A percentile compares a stretch with the other conserved stretches of the same genome.
phyloP scores from a whole-genome alignment of 2,888 invertebrate species.

The Eristalinus sepulchralis region DNA sequence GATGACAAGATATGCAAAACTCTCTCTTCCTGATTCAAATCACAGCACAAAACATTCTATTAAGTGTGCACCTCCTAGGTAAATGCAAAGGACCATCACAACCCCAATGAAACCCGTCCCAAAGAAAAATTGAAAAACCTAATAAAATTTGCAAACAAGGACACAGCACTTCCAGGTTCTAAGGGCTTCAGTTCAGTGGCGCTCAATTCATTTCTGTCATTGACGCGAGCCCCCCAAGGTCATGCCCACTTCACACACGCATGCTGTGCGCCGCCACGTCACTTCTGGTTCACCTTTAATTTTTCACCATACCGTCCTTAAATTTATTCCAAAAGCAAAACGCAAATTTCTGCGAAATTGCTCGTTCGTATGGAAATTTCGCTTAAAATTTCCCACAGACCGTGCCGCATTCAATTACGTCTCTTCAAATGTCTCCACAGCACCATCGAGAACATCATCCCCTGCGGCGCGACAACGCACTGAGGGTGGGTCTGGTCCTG shows the following conservation, averaged over 20 bases:
- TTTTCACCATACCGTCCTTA: not conserved
- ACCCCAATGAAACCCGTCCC: not conserved
- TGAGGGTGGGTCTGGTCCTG: not conserved
- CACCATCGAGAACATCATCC: not conserved
- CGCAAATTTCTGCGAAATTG: slow-evolving; percentile 14
- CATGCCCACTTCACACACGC: not conserved
- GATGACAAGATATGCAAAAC: too few species aligned
- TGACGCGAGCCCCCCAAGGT: not conserved
- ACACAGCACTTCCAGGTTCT: not conserved
- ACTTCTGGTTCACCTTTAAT: slow-evolving; percentile 1
- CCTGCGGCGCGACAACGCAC: not conserved
- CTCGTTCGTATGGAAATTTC: slow-evolving; percentile 21
- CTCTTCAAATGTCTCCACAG: not conserved
- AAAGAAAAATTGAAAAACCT: not conserved
- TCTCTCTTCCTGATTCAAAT: too few species aligned
- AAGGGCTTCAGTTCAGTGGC: not conserved
- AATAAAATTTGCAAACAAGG: not conserved
- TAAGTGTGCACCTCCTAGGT: too few species aligned
- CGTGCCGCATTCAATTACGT: slow-evolving; percentile 27
- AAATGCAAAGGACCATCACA: not conserved
- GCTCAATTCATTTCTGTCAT: not conserved
- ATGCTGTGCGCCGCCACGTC: not conserved
- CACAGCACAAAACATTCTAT: too few species aligned
- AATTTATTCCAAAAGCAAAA: not conserved
- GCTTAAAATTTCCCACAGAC: slow-evolving; percentile 1